A percentile compares a stretch with the other conserved stretches of the same genome.
Evolutionary conservation across 2,113 vertebrate genomes (phyloP).

Genomic region (Paradoxurus hermaphroditus): DNA sequence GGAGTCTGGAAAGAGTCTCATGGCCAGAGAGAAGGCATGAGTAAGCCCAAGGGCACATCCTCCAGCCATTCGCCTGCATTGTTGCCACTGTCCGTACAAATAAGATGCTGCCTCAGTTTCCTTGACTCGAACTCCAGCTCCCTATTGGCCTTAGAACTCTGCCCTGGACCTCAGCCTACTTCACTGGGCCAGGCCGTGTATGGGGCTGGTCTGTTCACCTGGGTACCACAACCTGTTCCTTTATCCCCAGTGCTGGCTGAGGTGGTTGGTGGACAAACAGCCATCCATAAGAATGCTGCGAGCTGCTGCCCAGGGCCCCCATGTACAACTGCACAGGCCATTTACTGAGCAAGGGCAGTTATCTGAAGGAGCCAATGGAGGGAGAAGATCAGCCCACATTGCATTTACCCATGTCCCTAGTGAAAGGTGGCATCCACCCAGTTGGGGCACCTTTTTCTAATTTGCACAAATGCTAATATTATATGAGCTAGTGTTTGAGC

Average conservation of each 20-base stretch:
- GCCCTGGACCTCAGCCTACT: not conserved
- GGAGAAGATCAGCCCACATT: not conserved
- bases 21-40: not conserved
- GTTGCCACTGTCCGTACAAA: not conserved
- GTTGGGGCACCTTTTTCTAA: not conserved
- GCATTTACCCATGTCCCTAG: not conserved
- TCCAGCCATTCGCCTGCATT: not conserved
- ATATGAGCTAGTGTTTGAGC: not conserved
- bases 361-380: not conserved
- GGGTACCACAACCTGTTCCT: not conserved
- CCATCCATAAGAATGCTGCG: accelerated
- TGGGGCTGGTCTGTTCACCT: not conserved
- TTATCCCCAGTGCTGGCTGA: not conserved
- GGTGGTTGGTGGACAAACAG: not conserved
- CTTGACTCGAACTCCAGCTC: not conserved
- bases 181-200: not conserved
- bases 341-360: not conserved
- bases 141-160: not conserved
- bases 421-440: not conserved
- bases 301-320: not conserved
- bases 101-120: not conserved
- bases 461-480: not conserved
- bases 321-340: not conserved
- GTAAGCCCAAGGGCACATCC: not conserved
- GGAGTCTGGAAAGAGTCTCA: not conserved